These are phyloP conservation scores for Adineta ricciae DNA, from an alignment of 2,888 invertebrate species.

Conservation along the genomic window DNA sequence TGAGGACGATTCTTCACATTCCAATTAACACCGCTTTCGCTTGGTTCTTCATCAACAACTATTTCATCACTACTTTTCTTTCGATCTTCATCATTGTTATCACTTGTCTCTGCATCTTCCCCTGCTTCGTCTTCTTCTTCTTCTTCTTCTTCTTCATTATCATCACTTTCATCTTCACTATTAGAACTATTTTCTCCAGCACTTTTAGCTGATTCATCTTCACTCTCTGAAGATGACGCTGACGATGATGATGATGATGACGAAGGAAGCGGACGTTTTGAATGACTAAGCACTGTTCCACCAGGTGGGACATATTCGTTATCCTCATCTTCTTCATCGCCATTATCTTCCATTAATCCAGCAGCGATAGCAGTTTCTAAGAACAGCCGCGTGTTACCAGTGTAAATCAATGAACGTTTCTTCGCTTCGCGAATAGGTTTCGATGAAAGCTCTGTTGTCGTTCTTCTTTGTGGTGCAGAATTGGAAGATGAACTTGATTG, in stretches of 20 bases:
- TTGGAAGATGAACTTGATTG: not conserved
- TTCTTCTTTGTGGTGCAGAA: not conserved
- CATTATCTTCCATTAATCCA: not conserved
- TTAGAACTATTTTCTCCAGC: not conserved
- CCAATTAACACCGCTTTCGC: not conserved
- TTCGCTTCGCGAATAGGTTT: slow-evolving; percentile 14
- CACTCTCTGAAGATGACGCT: not conserved
- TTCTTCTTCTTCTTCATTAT: no score
- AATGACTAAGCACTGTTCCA: not conserved
- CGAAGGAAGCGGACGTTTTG: not conserved
- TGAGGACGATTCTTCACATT: slow-evolving; percentile 3
- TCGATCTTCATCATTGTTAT: not conserved
- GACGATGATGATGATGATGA: not conserved
- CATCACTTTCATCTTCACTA: not conserved
- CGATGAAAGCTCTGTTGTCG: not conserved
- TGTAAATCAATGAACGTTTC: slow-evolving; percentile 18
- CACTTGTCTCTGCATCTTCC: no score
- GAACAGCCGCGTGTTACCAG: not conserved
- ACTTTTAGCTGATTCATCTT: not conserved
- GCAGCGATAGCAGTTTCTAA: not conserved
- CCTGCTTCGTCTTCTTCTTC: no score
- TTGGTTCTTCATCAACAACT: not conserved
- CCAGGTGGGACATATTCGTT: not conserved
- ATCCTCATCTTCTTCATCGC: slow-evolving; percentile 19
- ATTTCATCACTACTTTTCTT: not conserved